These are phyloP conservation scores for Dicyrtomina minuta DNA, from an alignment of 2,888 invertebrate species.

Conservation along the genomic window DNA sequence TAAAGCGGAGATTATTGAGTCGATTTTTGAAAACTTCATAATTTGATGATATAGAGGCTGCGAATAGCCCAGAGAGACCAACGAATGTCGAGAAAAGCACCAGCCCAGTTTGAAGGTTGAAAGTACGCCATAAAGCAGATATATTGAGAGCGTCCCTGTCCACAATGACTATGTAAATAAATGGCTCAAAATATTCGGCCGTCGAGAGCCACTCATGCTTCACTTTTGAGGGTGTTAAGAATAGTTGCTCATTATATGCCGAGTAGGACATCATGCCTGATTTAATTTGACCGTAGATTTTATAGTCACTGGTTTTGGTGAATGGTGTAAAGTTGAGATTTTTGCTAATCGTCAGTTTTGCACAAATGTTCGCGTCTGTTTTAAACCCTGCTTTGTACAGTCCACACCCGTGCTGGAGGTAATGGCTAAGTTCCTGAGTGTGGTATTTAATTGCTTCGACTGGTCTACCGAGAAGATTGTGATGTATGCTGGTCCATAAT, in stretches of 20 bases:
- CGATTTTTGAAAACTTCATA: slow-evolving; percentile 4
- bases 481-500: not conserved
- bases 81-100: slow-evolving; percentile 1
- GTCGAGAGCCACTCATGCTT: slow-evolving; percentile 22
- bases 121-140: slow-evolving; percentile 14
- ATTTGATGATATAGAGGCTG: slow-evolving; percentile 1
- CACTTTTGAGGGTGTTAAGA: not conserved
- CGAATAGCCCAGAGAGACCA: not conserved
- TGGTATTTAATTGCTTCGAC: slow-evolving; percentile 3
- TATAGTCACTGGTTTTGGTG: slow-evolving; percentile 8
- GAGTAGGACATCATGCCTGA: slow-evolving; percentile 26
- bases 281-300: slow-evolving; percentile 18
- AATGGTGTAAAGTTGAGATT: slow-evolving; percentile 17
- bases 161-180: slow-evolving; percentile 14
- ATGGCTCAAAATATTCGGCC: slow-evolving; percentile 27
- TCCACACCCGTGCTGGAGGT: slow-evolving; percentile 7
- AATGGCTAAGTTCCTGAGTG: not conserved
- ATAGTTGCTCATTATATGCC: slow-evolving; percentile 13
- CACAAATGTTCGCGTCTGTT: slow-evolving; percentile 22
- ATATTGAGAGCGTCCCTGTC: slow-evolving; percentile 19
- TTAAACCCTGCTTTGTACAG: slow-evolving; percentile 21
- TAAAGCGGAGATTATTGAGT: slow-evolving; percentile 7
- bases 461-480: not conserved
- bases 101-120: not conserved
- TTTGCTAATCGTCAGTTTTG: not conserved